Conservation (phyloP, 2,797 vertebrate genomes). For the Cirrhinus molitorella region DNA sequence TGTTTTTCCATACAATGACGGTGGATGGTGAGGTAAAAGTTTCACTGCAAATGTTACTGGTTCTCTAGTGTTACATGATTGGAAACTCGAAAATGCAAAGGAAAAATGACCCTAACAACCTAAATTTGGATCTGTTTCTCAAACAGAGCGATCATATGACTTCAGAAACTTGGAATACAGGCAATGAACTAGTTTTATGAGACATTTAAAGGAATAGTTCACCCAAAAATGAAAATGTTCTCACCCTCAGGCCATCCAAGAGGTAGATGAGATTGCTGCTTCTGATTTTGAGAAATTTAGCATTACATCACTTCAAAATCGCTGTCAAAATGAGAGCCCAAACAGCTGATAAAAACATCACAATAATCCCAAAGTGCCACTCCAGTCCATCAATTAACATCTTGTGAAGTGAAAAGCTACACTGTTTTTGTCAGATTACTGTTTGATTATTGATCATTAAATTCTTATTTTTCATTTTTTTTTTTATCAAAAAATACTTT, state of each 20-base stretch:
- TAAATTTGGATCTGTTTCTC: neutral
- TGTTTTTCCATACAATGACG: neutral
- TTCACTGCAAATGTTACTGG: neutral
- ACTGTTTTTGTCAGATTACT: too few relatives aligned
- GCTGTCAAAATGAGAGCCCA: neutral
- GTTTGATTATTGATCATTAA: too few relatives aligned
- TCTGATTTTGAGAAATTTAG: neutral
- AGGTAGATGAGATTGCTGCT: neutral
- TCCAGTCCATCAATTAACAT: neutral
- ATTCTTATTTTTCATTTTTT: too few relatives aligned
- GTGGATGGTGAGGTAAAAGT: neutral
- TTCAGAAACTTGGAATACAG: neutral
- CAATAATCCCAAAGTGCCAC: neutral
- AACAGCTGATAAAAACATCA: neutral
- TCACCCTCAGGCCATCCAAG: too few relatives aligned
- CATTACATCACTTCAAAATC: too few relatives aligned
- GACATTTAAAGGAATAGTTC: neutral
- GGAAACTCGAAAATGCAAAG: neutral
- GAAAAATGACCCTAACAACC: neutral
- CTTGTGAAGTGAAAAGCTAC: neutral
- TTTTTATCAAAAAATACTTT: neutral
- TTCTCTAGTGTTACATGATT: neutral
- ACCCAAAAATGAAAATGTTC: neutral
- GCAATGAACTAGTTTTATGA: neutral
- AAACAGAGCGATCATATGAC: neutral